Evolutionary conservation across 1,140 invertebrate genomes (phyloP).

Genomic region (Bombus soroeensis): DNA sequence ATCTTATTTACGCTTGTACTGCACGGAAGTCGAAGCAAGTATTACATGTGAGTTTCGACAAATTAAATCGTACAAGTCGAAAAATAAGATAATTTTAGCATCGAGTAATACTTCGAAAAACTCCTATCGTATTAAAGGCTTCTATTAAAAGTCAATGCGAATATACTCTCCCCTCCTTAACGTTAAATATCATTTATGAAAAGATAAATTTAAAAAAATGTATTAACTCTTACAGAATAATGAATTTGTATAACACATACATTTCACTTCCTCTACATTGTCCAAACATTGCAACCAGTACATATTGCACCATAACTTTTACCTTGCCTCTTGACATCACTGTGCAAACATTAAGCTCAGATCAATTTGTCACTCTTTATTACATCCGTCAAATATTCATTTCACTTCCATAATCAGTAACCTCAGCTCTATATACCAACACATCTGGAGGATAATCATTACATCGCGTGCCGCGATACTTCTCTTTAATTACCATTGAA

Average conservation of each 20-base stretch:
- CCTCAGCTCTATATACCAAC: not conserved
- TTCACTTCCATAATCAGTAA: not conserved
- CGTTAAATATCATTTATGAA: not conserved
- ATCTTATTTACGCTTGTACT: conserved; percentile 44
- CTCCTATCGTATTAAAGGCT: too few species aligned
- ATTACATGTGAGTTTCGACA: not conserved
- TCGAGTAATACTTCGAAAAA: too few species aligned
- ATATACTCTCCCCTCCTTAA: not conserved
- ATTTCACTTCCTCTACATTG: not conserved
- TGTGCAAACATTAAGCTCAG: not conserved
- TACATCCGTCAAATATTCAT: not conserved
- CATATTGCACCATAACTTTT: not conserved
- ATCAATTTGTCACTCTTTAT: not conserved
- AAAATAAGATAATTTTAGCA: not conserved
- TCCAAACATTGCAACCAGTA: not conserved
- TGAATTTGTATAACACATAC: too few species aligned
- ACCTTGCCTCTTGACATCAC: not conserved
- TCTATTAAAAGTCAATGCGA: too few species aligned
- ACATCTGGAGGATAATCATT: not conserved
- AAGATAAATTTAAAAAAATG: not conserved
- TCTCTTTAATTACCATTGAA: not conserved
- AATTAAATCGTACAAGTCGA: not conserved
- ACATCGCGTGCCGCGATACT: not conserved
- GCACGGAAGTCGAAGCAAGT: not conserved
- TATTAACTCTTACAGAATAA: too few species aligned